phyloP scores from a whole-genome alignment of 2,888 invertebrate species.

The Brenthis ino region DNA sequence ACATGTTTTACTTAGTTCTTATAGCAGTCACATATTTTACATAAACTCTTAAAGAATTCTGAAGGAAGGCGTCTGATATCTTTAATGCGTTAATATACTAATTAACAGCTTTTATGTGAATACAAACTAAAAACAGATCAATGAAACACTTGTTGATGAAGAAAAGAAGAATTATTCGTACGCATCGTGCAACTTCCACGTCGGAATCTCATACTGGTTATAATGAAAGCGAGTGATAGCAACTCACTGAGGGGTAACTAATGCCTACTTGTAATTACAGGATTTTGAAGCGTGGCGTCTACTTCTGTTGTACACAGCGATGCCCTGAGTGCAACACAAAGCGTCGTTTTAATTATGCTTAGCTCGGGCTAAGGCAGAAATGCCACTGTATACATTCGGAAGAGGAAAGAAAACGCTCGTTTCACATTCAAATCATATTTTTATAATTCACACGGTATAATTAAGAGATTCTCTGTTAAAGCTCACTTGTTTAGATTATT shows the following conservation, averaged over 20 bases:
- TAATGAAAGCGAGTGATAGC: neutral
- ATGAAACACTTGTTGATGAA: no score
- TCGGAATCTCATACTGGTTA: neutral
- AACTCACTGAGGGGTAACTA: conserved; percentile 5
- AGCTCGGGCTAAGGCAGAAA: conserved; percentile 1
- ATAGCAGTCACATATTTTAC: no score
- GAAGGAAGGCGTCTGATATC: no score
- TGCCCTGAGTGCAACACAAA: conserved; percentile 3
- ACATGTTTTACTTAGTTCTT: no score
- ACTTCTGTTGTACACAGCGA: neutral
- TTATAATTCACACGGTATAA: neutral
- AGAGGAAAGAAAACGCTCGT: neutral
- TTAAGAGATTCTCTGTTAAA: neutral
- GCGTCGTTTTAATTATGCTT: conserved; percentile 27
- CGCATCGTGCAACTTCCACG: neutral
- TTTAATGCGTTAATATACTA: no score
- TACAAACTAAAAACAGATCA: no score
- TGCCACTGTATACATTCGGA: neutral
- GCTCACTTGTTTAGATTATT: neutral
- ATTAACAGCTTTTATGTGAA: no score
- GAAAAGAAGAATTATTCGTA: neutral
- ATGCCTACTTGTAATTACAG: conserved; percentile 24
- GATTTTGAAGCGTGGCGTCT: conserved; percentile 8
- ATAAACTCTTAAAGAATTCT: no score
- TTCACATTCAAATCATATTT: neutral